These are phyloP conservation scores for Petrosia ficiformis DNA, from an alignment of 37 sponge, comb jelly and placozoan species.

Conservation along the genomic window DNA sequence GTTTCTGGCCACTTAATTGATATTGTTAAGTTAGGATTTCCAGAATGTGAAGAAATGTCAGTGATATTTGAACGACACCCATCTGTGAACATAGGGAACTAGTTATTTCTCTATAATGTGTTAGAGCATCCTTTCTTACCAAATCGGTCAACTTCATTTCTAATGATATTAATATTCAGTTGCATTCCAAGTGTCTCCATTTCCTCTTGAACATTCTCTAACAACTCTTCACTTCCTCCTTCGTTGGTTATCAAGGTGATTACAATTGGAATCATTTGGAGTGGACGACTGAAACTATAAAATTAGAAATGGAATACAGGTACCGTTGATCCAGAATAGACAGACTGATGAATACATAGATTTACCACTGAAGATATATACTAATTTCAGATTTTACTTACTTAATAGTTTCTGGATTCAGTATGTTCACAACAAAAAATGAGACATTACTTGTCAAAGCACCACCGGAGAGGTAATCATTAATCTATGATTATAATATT, in stretches of 20 bases:
- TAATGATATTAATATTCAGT: not conserved
- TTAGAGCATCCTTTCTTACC: not conserved
- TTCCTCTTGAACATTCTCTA: not conserved
- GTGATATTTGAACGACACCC: constrained; percentile 28
- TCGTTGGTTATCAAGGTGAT: not conserved
- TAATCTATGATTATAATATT: too few species aligned
- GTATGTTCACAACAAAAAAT: too few species aligned
- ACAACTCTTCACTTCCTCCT: not conserved
- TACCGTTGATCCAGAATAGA: too few species aligned
- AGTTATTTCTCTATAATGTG: too few species aligned
- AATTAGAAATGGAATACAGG: not conserved
- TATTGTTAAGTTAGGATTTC: constrained; percentile 1
- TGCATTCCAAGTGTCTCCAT: not conserved
- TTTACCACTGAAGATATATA: too few species aligned
- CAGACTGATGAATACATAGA: not conserved
- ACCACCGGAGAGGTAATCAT: too few species aligned
- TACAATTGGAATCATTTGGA: not conserved
- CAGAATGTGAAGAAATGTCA: not conserved
- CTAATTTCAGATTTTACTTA: too few species aligned
- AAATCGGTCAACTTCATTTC: not conserved
- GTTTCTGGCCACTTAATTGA: constrained; percentile 39
- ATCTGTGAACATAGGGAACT: too few species aligned
- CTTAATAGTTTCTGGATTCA: too few species aligned
- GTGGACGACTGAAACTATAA: not conserved
- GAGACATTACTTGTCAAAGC: too few species aligned